Evolutionary conservation across 2,888 invertebrate species (phyloP).

Genomic region (Leptopilina syphax): DNA sequence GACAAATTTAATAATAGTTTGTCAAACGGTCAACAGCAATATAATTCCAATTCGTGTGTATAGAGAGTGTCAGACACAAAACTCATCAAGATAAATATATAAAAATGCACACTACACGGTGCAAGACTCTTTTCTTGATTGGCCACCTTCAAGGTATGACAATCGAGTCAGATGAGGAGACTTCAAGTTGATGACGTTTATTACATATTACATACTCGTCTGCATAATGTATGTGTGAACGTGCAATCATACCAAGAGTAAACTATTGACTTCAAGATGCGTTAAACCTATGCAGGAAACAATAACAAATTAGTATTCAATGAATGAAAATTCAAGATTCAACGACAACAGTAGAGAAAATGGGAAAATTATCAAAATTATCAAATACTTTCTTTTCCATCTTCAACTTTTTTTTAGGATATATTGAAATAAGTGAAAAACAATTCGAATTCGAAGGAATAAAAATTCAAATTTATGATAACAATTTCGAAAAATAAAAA

Average conservation of each 20-base stretch:
- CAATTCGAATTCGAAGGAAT: too few relatives aligned
- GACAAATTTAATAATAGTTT: conserved; percentile 71
- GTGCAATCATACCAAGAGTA: neutral
- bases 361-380: too few relatives aligned
- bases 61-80: neutral
- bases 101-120: neutral
- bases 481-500: too few relatives aligned
- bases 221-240: conserved; percentile 34
- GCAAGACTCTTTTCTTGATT: conserved; percentile 23
- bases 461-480: too few relatives aligned
- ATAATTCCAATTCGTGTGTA: neutral
- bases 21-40: conserved; percentile 29
- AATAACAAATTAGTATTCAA: neutral
- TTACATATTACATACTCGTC: conserved; percentile 16
- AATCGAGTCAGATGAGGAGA: conserved; percentile 33
- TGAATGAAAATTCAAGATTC: neutral
- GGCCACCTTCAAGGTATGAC: conserved; percentile 39
- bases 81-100: neutral
- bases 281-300: conserved; percentile 5
- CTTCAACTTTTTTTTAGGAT: too few relatives aligned
- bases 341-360: neutral
- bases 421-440: too few relatives aligned
- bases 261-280: neutral
- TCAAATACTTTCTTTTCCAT: too few relatives aligned
- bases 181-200: conserved; percentile 31